Base-by-base conservation (phyloP, 2,888 invertebrate genomes). In the Euclidia mi region DNA sequence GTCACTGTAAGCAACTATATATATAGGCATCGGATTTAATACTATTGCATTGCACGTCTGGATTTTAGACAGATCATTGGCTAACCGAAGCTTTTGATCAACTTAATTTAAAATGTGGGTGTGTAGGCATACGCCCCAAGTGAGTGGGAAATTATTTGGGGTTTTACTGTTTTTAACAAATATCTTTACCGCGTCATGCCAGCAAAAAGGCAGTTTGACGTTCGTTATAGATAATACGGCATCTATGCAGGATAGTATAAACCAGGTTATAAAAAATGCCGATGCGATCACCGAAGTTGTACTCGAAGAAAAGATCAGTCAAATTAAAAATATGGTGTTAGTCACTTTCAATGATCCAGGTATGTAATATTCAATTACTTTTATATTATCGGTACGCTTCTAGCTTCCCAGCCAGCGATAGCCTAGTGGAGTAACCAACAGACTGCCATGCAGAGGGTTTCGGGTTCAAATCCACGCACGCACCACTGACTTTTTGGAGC, bases 301-400 rank as follows among this genome's bases (percentile, higher is more conserved):
- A 7, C 18, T 38, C 11, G 18, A 38, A n/a, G 38, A 38, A 20
- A 38, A 18, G 4, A 7, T 9, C 11, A 46, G 17, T 6, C 35
- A 12, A 4, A 45, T 25, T 45, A 6, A 32, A 18, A 32, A 18
- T n/a, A 46, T 25, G 28, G 37, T 18, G 17, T 10, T 43, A 7
- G 43, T 18, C 2, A 17, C 32, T 18, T 32, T 29, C 29, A 43
- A 43, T 17, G 32, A 17, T 31, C 38, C 37, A 15, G 6, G 37
- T 38, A 11, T 3, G 38, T 18, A 18, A 14, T 11, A 9, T 29
- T 41, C n/a, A 0, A 41, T 35, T 11, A 35, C 12, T 12, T n/a
- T 14, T 2, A 31, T 6, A 12, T 32, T 14, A 7, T n/a, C n/a
- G n/a, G n/a, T n/a, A n/a, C n/a, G n/a, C n/a, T n/a, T n/a, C n/a